A percentile compares a stretch with the other conserved stretches of the same genome.
These are phyloP conservation scores for Lontra canadensis DNA, from an alignment of 2,113 vertebrate species.

Conservation along the genomic window DNA sequence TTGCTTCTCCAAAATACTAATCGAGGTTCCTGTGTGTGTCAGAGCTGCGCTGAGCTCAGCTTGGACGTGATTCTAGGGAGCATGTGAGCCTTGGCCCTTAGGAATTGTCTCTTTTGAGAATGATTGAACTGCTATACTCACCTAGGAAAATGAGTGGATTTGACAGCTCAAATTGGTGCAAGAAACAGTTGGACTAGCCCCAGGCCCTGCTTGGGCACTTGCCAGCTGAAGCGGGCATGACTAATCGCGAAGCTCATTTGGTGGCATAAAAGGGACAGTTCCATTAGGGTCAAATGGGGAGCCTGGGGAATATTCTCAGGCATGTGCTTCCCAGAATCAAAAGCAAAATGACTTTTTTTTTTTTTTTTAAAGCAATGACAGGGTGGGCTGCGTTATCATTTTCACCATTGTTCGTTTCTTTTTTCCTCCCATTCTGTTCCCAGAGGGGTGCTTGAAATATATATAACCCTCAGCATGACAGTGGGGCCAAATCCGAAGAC, in stretches of 20 bases:
- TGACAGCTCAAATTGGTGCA: slow-evolving; percentile 59
- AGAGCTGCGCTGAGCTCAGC: not conserved
- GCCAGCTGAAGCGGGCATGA: slow-evolving; percentile 46
- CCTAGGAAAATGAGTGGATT: slow-evolving; percentile 35
- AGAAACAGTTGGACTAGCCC: slow-evolving; percentile 58
- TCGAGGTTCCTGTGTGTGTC: too few species aligned
- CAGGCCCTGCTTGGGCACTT: slow-evolving; percentile 30
- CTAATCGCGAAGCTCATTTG: slow-evolving; percentile 56
- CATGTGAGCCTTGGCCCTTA: not conserved
- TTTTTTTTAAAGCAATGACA: not conserved
- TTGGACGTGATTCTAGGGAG: not conserved
- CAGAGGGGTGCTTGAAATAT: not conserved
- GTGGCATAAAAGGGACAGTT: slow-evolving; percentile 49
- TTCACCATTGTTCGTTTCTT: not conserved
- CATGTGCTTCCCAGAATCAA: slow-evolving; percentile 29
- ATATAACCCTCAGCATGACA: not conserved
- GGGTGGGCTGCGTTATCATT: not conserved
- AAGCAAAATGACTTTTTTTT: not conserved
- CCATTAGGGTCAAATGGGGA: slow-evolving; percentile 30
- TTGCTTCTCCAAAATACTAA: not conserved
- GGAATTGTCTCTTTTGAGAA: slow-evolving; percentile 46
- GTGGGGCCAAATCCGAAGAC: not conserved
- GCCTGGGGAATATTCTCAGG: not conserved
- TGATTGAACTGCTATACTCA: not conserved
- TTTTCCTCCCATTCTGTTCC: not conserved